phyloP scores from a whole-genome alignment of 1,140 invertebrate genomes.

The Hylaeus volcanicus region DNA sequence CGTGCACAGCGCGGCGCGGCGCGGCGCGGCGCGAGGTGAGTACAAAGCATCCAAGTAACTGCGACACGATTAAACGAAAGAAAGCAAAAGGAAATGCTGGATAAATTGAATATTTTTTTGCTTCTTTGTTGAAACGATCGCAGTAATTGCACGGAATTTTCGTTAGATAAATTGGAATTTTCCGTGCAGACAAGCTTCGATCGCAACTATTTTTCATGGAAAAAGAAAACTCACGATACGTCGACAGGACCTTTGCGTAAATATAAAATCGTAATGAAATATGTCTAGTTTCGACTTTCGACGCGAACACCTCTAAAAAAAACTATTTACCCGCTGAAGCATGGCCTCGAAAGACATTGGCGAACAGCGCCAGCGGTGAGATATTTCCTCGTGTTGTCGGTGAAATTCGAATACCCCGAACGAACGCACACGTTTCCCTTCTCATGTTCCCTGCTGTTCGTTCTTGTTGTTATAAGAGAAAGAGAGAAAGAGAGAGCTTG shows the following conservation, averaged over 20 bases:
- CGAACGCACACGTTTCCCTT: background rate
- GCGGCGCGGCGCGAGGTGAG: background rate
- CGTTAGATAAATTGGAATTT: constrained; percentile 6
- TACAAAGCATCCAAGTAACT: constrained; percentile 3
- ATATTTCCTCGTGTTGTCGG: constrained; percentile 4
- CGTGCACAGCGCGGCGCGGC: constrained; percentile 8
- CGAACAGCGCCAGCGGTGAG: background rate
- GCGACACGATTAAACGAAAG: constrained; percentile 26
- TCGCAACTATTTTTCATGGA: too few species aligned
- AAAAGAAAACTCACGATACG: too few species aligned
- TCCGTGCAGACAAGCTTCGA: background rate
- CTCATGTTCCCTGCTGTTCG: constrained; percentile 1
- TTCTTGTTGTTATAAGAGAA: background rate
- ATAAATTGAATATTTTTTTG: constrained; percentile 46
- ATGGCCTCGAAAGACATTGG: background rate
- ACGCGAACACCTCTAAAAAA: background rate
- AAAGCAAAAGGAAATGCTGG: background rate
- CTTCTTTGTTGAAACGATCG: background rate
- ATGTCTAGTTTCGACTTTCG: too few species aligned
- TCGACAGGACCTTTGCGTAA: too few species aligned
- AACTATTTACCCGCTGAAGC: background rate
- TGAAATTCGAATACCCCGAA: constrained; percentile 11
- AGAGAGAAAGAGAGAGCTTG: background rate
- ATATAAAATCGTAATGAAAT: too few species aligned
- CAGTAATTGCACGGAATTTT: background rate